Percentiles rank a stretch among this genome's conserved stretches.
Conservation (phyloP, 2,797 vertebrate genomes). For the Chlorospingus semifuscus region DNA sequence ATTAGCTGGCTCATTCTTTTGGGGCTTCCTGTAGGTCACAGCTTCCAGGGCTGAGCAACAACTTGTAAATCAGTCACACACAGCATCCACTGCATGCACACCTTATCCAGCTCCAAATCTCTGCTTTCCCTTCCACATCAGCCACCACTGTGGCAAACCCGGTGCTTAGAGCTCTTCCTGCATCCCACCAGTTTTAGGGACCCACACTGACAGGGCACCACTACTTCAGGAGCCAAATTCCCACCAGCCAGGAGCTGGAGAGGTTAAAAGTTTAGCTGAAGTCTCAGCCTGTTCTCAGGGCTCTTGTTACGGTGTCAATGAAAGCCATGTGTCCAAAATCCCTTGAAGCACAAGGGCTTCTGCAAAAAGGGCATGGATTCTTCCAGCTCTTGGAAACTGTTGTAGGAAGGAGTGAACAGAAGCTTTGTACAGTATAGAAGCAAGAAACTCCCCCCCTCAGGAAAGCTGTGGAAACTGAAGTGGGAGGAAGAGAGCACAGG, state of each 20-base stretch:
- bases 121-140: neutral
- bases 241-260: neutral
- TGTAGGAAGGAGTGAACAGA: neutral
- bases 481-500: neutral
- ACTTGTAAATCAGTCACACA: neutral
- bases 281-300: neutral
- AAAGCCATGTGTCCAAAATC: neutral
- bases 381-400: neutral
- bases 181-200: neutral
- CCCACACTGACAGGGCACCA: neutral
- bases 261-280: neutral
- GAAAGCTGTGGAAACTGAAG: neutral
- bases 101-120: neutral
- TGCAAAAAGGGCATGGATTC: neutral
- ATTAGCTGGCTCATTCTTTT: slow-evolving; percentile 34
- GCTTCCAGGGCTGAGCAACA: slow-evolving; percentile 3
- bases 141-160: neutral
- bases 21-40: slow-evolving; percentile 56
- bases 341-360: neutral
- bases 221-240: neutral
- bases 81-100: neutral
- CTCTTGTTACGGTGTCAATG: neutral
- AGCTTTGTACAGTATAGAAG: neutral
- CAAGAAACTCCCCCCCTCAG: neutral
- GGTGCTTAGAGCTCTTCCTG: neutral